Percentiles rank a stretch among this genome's conserved stretches.
phyloP scores from a whole-genome alignment of 2,113 vertebrate genomes.

The Perca schrenkii region DNA sequence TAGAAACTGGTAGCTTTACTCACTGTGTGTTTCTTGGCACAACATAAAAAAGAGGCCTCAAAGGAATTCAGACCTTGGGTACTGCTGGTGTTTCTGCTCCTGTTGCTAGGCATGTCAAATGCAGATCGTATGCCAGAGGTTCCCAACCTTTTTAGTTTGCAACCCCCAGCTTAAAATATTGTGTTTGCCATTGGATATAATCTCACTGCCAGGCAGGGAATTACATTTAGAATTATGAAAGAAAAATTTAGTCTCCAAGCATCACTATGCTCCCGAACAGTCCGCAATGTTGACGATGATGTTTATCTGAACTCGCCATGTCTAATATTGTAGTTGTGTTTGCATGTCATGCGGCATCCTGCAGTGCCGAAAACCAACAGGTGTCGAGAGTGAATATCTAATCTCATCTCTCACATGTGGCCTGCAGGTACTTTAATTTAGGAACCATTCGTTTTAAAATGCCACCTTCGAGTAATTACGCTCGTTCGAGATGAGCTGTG shows the following conservation, averaged over 20 bases:
- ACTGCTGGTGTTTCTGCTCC: neutral
- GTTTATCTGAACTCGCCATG: neutral
- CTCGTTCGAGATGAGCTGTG: no score
- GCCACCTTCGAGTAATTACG: conserved; percentile 1
- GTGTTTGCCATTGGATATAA: neutral
- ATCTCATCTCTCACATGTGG: conserved; percentile 1
- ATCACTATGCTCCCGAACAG: neutral
- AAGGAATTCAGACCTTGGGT: no score
- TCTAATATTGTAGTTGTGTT: conserved; percentile 18
- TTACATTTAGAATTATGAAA: neutral
- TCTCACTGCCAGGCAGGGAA: neutral
- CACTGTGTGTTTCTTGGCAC: neutral
- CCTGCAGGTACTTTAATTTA: neutral
- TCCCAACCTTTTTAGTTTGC: neutral
- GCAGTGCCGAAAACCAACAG: neutral
- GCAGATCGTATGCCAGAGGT: neutral
- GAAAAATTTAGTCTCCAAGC: neutral
- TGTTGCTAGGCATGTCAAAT: neutral
- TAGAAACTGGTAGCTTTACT: neutral
- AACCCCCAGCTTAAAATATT: neutral
- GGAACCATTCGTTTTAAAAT: neutral
- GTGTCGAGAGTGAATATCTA: neutral
- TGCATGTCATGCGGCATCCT: conserved; percentile 3
- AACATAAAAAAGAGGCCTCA: neutral
- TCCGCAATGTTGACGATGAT: neutral